Percentiles rank a stretch among this genome's conserved stretches.
Evolutionary conservation across 2,113 vertebrate species (phyloP).

Genomic region (Pollimyrus isidori): DNA sequence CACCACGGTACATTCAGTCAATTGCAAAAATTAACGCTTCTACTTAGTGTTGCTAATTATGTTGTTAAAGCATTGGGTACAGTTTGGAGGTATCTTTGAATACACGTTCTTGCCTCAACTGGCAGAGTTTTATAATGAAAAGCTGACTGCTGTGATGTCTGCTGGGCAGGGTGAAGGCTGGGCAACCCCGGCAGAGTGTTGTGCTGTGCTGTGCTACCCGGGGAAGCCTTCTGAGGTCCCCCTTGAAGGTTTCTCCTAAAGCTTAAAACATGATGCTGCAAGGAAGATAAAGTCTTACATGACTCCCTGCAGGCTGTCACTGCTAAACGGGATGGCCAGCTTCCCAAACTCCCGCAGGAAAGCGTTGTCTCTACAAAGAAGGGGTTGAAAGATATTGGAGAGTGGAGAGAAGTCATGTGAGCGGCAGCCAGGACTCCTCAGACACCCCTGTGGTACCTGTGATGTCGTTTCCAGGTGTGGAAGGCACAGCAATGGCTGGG

Average conservation of each 20-base stretch:
- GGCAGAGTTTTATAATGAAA: background rate
- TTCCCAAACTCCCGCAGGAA: conserved; percentile 67
- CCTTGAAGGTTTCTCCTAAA: background rate
- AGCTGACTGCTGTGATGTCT: background rate
- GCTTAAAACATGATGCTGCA: background rate
- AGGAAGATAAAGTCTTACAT: conserved; percentile 58
- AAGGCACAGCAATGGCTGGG: conserved; percentile 93
- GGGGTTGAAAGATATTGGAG: background rate
- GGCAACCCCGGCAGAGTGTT: background rate
- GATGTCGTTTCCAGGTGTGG: conserved; percentile 57
- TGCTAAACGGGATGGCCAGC: conserved; percentile 71
- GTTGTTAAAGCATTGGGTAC: background rate
- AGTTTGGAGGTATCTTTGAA: background rate
- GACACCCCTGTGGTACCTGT: conserved; percentile 42
- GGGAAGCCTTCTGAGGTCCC: background rate
- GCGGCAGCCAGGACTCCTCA: background rate
- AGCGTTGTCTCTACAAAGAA: conserved; percentile 60
- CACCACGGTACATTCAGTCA: background rate
- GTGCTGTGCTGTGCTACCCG: background rate
- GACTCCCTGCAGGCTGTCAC: conserved; percentile 46
- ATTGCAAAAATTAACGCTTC: background rate
- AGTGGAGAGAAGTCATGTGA: background rate
- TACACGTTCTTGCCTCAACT: no score
- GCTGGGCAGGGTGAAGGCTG: background rate
- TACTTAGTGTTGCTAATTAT: background rate